Evolutionary conservation across 2,797 vertebrate genomes (phyloP).

Genomic region (Catharus ustulatus): DNA sequence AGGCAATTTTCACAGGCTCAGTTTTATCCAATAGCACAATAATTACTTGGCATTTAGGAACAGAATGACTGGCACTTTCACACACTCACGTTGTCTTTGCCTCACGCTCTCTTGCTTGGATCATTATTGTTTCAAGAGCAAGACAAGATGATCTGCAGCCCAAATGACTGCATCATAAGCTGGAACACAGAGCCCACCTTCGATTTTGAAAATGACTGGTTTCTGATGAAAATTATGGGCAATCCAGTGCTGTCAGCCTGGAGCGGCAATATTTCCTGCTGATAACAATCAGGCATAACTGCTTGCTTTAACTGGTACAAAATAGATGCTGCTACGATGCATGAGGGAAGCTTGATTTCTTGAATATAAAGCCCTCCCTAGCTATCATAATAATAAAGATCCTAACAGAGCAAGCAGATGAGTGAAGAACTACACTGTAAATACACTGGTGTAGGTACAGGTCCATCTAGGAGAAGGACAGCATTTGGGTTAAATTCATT

Average conservation of each 20-base stretch:
- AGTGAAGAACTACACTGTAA: neutral
- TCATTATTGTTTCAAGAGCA: conserved; percentile 52
- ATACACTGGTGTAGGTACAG: neutral
- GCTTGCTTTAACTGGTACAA: neutral
- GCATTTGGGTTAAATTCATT: neutral
- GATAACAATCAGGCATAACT: neutral
- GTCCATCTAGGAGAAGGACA: neutral
- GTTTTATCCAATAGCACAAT: conserved; percentile 51
- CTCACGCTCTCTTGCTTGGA: conserved; percentile 2
- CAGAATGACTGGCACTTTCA: conserved; percentile 49
- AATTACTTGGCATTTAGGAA: conserved; percentile 42
- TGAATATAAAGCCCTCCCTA: neutral
- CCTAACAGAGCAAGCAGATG: neutral
- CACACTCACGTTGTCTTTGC: neutral
- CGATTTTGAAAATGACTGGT: neutral
- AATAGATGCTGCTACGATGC: neutral
- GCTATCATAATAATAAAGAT: neutral
- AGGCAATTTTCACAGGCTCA: conserved; percentile 47
- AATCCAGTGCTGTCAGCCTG: conserved; percentile 29
- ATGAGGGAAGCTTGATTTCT: neutral
- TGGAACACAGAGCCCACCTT: neutral
- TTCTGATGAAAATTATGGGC: conserved; percentile 55
- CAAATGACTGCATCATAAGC: conserved; percentile 45
- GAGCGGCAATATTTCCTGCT: conserved; percentile 31
- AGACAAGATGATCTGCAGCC: conserved; percentile 34